Conservation (phyloP, 1,140 invertebrate genomes). For the Drosophila sechellia region DNA sequence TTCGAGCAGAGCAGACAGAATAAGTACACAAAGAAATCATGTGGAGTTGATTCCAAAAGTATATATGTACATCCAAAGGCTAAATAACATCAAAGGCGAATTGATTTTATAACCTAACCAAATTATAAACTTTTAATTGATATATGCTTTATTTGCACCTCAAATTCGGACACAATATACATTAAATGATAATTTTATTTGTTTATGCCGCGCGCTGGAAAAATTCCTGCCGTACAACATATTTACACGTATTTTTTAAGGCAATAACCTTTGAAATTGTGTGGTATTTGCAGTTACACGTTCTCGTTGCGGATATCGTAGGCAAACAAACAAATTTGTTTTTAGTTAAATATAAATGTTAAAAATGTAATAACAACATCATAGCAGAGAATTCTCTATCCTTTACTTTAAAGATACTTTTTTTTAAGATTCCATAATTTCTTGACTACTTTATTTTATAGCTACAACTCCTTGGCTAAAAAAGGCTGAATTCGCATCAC, state of each 20-base stretch:
- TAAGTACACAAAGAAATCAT: neutral
- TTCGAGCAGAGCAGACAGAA: neutral
- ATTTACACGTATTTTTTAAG: slow-evolving; percentile 35
- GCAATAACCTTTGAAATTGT: slow-evolving; percentile 28
- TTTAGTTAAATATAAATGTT: no score
- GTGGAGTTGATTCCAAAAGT: neutral
- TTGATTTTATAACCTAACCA: slow-evolving; percentile 4
- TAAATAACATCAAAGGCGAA: slow-evolving; percentile 27
- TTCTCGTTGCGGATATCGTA: neutral
- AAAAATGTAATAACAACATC: no score
- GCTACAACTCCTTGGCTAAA: neutral
- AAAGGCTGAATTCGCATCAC: slow-evolving; percentile 12
- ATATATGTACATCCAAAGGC: neutral
- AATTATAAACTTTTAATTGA: slow-evolving; percentile 25
- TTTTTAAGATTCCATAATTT: no score
- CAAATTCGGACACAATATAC: slow-evolving; percentile 8
- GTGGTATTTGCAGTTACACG: neutral
- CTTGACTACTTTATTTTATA: neutral
- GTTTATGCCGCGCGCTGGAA: slow-evolving; percentile 15
- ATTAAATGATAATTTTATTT: slow-evolving; percentile 36
- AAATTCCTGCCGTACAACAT: slow-evolving; percentile 19
- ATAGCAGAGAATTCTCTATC: no score
- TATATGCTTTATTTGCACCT: slow-evolving; percentile 1
- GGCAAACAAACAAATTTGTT: no score
- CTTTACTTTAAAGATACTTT: no score